These are phyloP conservation scores for Girardinichthys multiradiatus DNA, from an alignment of 2,113 vertebrate species.

Conservation along the genomic window DNA sequence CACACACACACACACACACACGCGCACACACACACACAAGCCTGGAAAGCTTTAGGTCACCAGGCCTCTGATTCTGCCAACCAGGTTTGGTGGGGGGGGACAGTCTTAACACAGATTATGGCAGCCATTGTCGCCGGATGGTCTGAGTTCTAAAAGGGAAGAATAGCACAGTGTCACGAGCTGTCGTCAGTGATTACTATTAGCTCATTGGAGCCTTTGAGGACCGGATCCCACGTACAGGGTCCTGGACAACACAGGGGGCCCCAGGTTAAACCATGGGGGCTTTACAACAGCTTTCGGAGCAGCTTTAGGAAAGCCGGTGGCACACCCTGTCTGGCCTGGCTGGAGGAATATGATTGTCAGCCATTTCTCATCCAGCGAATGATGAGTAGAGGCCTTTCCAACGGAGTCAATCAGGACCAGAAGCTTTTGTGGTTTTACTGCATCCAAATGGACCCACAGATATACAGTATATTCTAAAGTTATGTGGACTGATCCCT, in stretches of 20 bases:
- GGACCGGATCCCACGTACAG: constrained; percentile 66
- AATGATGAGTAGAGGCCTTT: constrained; percentile 70
- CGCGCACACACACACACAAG: constrained; percentile 28
- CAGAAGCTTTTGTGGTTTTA: constrained; percentile 19
- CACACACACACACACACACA: constrained; percentile 29
- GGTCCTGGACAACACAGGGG: constrained; percentile 72
- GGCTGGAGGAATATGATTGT: constrained; percentile 73
- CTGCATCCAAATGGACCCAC: constrained; percentile 13
- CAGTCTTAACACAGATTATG: constrained; percentile 87
- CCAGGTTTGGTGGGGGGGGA: constrained; percentile 78
- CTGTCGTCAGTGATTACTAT: constrained; percentile 87
- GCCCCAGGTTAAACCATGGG: constrained; percentile 73
- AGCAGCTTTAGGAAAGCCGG: constrained; percentile 71
- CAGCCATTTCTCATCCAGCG: constrained; percentile 78
- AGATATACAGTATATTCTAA: constrained; percentile 2
- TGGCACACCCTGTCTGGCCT: constrained; percentile 69
- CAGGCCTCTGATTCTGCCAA: constrained; percentile 74
- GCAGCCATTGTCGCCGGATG: constrained; percentile 80
- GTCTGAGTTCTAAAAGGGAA: constrained; percentile 83
- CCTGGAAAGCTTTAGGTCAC: constrained; percentile 71
- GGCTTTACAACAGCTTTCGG: constrained; percentile 71
- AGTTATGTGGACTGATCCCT: constrained; percentile 4
- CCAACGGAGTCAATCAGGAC: constrained; percentile 22
- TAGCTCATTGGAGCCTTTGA: constrained; percentile 85
- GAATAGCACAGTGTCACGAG: constrained; percentile 84